Evolutionary conservation across 2,797 vertebrate genomes (phyloP).

Genomic region (Eulemur coronatus): DNA sequence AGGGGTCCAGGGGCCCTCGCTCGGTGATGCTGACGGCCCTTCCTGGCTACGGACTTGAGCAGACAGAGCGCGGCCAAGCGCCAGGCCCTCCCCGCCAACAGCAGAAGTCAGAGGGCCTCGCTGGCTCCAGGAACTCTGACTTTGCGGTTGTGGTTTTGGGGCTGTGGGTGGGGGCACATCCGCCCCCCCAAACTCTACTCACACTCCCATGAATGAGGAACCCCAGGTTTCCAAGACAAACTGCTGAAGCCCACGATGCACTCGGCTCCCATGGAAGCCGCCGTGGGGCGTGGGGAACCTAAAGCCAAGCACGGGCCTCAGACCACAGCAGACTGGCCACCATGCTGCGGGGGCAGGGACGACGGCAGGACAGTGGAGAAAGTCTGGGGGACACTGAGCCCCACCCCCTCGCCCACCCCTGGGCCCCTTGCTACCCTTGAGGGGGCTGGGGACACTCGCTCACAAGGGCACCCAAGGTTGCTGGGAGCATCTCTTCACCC

Average conservation of each 20-base stretch:
- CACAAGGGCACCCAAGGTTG: background rate
- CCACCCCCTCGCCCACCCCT: accelerated
- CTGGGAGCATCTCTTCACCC: background rate
- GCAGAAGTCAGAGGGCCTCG: background rate
- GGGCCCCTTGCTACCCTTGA: background rate
- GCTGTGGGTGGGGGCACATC: background rate
- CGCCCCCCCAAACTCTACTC: background rate
- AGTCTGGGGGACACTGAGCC: accelerated
- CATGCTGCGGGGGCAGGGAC: accelerated
- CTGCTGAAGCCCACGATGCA: background rate
- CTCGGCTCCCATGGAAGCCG: background rate
- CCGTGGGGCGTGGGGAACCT: accelerated
- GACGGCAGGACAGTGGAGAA: accelerated
- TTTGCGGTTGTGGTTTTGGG: background rate
- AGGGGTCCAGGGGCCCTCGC: accelerated
- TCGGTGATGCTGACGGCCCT: accelerated
- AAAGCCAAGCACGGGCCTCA: background rate
- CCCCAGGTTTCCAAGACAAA: background rate
- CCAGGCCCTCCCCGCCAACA: background rate
- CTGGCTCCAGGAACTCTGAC: background rate
- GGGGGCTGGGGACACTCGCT: background rate
- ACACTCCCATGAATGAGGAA: background rate
- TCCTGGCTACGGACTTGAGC: accelerated
- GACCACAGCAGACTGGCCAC: accelerated
- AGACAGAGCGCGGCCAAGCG: background rate